These are phyloP conservation scores for Callorhinus ursinus DNA, from an alignment of 2,113 vertebrate genomes.

Conservation along the genomic window DNA sequence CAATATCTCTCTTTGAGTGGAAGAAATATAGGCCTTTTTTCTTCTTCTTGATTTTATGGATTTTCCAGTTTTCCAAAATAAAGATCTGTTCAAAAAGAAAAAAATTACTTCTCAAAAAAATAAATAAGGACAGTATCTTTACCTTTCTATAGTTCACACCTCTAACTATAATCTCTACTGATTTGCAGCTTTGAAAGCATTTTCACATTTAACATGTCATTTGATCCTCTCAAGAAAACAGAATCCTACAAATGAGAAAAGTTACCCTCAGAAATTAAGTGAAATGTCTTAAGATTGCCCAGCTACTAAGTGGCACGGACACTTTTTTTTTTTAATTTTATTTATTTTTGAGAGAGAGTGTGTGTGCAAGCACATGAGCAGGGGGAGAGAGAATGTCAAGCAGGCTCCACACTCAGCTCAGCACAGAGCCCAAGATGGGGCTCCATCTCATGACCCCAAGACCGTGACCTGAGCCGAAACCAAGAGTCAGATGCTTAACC, in stretches of 20 bases:
- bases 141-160: neutral
- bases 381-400: neutral
- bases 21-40: neutral
- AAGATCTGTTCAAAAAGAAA: neutral
- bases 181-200: neutral
- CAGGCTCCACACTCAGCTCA: neutral
- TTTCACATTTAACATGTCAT: neutral
- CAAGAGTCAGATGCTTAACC: too few relatives aligned
- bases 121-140: neutral
- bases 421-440: neutral
- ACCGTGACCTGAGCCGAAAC: neutral
- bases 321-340: neutral
- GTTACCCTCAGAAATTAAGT: neutral
- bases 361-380: neutral
- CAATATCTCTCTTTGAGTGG: neutral
- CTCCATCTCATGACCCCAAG: neutral
- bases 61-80: conserved; percentile 20
- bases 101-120: neutral
- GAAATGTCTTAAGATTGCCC: neutral
- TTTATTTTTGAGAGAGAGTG: neutral
- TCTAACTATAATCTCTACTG: neutral
- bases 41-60: neutral
- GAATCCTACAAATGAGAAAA: neutral
- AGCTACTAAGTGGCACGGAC: neutral
- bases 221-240: conserved; percentile 9